Evolutionary conservation across 2,888 invertebrate species (phyloP).

Genomic region (Girardia tigrina): DNA sequence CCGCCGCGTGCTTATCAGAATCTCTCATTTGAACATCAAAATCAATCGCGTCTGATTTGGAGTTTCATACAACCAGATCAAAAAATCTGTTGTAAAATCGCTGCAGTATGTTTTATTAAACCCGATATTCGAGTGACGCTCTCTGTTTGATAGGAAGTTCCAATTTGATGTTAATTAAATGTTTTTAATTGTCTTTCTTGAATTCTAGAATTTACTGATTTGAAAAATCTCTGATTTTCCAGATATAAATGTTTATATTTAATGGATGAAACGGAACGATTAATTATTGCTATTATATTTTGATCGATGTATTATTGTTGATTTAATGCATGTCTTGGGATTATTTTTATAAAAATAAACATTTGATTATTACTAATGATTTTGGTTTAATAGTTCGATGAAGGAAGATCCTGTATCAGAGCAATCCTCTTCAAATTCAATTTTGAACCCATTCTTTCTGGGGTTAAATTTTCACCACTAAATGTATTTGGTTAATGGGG

Average conservation of each 20-base stretch:
- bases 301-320: background rate
- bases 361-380: background rate
- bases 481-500: too few relatives aligned
- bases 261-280: background rate
- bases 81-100: too few relatives aligned
- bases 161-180: background rate
- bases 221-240: background rate
- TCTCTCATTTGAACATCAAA: background rate
- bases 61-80: background rate
- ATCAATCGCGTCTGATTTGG: background rate
- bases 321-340: background rate
- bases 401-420: too few relatives aligned
- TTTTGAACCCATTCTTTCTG: too few relatives aligned
- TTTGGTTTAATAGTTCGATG: too few relatives aligned
- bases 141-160: background rate
- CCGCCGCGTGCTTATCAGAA: background rate
- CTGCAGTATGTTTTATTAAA: too few relatives aligned
- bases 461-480: too few relatives aligned
- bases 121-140: too few relatives aligned
- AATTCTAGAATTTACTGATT: background rate
- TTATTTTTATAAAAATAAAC: background rate
- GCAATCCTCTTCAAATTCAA: too few relatives aligned
- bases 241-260: background rate
- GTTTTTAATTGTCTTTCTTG: background rate
- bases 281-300: background rate